A percentile compares a stretch with the other conserved stretches of the same genome.
These are phyloP conservation scores for Sycophila texana DNA, from an alignment of 2,888 invertebrate genomes.

Conservation along the genomic window DNA sequence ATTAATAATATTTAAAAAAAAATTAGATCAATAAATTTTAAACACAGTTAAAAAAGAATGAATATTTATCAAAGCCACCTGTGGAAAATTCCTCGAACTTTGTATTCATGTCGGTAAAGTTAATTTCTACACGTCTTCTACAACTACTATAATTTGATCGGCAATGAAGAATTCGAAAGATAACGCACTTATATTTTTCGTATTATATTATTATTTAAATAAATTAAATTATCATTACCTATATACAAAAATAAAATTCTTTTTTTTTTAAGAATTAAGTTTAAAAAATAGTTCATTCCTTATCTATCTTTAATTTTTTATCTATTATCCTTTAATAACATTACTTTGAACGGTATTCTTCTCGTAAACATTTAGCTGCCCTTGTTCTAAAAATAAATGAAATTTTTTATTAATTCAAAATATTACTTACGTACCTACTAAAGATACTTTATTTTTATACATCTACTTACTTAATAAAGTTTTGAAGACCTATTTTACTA, in stretches of 20 bases:
- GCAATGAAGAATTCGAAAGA: not conserved
- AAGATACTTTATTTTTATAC: not conserved
- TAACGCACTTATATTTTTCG: not conserved
- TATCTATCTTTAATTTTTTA: no score
- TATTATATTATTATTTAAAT: not conserved
- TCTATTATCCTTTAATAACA: not conserved
- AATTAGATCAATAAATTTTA: not conserved
- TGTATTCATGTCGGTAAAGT: constrained; percentile 8
- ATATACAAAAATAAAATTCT: not conserved
- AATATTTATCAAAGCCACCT: constrained; percentile 15
- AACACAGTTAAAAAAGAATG: not conserved
- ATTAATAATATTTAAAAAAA: not conserved
- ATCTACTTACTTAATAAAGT: constrained; percentile 26
- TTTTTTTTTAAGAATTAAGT: not conserved
- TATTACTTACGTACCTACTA: not conserved
- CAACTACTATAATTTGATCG: not conserved
- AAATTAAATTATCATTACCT: not conserved
- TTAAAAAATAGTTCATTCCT: not conserved
- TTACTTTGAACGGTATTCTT: constrained; percentile 20
- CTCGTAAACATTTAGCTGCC: constrained; percentile 28
- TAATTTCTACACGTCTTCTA: not conserved
- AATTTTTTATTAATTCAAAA: not conserved
- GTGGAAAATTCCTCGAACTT: not conserved
- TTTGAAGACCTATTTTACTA: constrained; percentile 27
- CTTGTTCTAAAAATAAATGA: constrained; percentile 3